These are phyloP conservation scores for Samia ricini DNA, from an alignment of 1,140 invertebrate genomes.

Conservation along the genomic window DNA sequence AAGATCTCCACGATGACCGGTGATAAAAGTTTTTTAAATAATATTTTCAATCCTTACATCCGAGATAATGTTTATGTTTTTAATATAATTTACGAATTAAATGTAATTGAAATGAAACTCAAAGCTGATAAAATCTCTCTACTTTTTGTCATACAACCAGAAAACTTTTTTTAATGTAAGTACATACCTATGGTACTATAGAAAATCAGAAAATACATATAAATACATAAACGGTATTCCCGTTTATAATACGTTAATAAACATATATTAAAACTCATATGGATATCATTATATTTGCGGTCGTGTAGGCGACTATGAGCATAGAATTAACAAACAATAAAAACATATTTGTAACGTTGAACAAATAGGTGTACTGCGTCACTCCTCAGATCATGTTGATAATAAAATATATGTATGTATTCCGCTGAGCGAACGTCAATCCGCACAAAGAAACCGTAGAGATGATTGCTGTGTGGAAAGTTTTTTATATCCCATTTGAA, in stretches of 20 bases:
- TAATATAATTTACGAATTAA: too few relatives aligned
- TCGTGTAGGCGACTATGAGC: background rate
- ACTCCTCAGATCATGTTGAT: constrained; percentile 14
- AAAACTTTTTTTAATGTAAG: too few relatives aligned
- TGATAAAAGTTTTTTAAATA: too few relatives aligned
- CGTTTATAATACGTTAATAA: background rate
- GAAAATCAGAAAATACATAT: background rate
- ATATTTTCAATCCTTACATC: too few relatives aligned
- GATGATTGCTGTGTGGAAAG: constrained; percentile 6
- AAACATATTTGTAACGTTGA: constrained; percentile 20
- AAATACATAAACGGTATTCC: background rate
- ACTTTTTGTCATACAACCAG: too few relatives aligned
- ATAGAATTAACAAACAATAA: constrained; percentile 21
- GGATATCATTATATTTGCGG: background rate
- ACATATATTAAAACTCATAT: background rate
- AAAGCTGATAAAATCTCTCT: too few relatives aligned
- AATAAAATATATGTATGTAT: constrained; percentile 23
- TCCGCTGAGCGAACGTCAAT: constrained; percentile 11
- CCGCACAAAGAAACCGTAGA: constrained; percentile 9
- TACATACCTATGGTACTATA: background rate
- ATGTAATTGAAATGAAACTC: too few relatives aligned
- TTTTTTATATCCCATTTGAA: background rate
- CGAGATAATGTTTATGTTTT: too few relatives aligned
- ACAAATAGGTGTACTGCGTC: constrained; percentile 12
- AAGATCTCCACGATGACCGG: too few relatives aligned